A percentile compares a stretch with the other conserved stretches of the same genome.
These are phyloP conservation scores for Polymixis flavicincta DNA, from an alignment of 2,888 invertebrate species.

Conservation along the genomic window DNA sequence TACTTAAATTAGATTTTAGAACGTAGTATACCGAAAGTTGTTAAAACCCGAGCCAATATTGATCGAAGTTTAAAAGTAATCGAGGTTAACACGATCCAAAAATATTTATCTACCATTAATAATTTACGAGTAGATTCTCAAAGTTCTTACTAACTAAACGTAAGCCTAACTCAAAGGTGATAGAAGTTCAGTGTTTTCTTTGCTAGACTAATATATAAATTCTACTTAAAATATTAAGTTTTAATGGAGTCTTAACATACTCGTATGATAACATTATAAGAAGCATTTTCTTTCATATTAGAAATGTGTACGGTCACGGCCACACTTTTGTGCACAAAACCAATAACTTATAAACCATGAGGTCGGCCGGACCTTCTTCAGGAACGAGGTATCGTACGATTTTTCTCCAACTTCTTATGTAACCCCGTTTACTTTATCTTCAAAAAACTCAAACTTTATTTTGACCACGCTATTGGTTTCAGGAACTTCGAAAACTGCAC, in stretches of 20 bases:
- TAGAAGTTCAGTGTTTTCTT: slow-evolving; percentile 27
- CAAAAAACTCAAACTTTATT: too few species aligned
- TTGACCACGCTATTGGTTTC: too few species aligned
- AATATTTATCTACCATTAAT: slow-evolving; percentile 51
- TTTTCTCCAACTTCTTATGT: too few species aligned
- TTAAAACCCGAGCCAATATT: slow-evolving; percentile 19
- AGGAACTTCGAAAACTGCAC: too few species aligned
- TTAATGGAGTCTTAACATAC: slow-evolving; percentile 7
- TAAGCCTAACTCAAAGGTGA: slow-evolving; percentile 1
- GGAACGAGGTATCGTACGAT: too few species aligned
- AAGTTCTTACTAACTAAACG: slow-evolving; percentile 44
- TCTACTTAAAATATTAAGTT: slow-evolving; percentile 11
- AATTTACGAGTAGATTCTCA: slow-evolving; percentile 50
- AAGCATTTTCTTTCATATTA: too few species aligned
- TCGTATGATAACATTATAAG: background rate
- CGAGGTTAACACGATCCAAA: slow-evolving; percentile 26
- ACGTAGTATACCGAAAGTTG: slow-evolving; percentile 8
- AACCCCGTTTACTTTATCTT: too few species aligned
- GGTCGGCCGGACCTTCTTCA: too few species aligned
- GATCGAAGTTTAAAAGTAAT: slow-evolving; percentile 46
- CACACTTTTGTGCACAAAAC: background rate
- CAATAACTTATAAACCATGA: too few species aligned
- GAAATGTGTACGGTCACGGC: too few species aligned
- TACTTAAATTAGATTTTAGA: background rate
- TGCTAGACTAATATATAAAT: slow-evolving; percentile 27